phyloP scores from a whole-genome alignment of 2,888 invertebrate species.

The Apamea monoglypha region DNA sequence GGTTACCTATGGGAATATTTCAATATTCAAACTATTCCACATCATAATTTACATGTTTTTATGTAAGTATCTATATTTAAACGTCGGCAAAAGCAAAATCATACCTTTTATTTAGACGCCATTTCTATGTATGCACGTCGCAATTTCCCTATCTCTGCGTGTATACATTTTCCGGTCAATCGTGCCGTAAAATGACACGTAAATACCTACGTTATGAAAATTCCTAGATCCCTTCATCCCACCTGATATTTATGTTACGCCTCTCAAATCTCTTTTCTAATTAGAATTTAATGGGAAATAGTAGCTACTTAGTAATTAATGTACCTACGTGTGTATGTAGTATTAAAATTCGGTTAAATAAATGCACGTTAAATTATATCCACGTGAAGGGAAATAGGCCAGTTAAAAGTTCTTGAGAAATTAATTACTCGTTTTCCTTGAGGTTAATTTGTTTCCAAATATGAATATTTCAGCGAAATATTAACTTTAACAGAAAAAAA shows the following conservation, averaged over 20 bases:
- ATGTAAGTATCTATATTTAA: neutral
- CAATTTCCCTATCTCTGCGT: conserved; percentile 25
- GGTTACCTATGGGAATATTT: neutral
- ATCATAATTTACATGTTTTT: neutral
- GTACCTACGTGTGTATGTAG: neutral
- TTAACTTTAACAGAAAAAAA: neutral
- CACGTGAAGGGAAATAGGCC: neutral
- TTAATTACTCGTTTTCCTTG: neutral
- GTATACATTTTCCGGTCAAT: conserved; percentile 41
- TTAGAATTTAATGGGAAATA: conserved; percentile 25
- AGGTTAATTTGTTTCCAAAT: neutral
- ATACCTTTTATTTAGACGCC: neutral
- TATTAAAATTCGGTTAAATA: neutral
- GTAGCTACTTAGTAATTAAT: neutral
- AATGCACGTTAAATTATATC: neutral
- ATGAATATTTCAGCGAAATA: neutral
- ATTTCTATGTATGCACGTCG: conserved; percentile 20
- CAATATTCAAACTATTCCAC: neutral
- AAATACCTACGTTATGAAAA: conserved; percentile 54
- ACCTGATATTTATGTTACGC: conserved; percentile 38
- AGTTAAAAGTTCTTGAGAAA: neutral
- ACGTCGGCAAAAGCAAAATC: conserved; percentile 10
- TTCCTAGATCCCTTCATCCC: conserved; percentile 56
- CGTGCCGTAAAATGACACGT: conserved; percentile 38
- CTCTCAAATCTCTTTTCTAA: conserved; percentile 15